Evolutionary conservation across 2,113 vertebrate genomes (phyloP).

Genomic region (Menidia beryllina): DNA sequence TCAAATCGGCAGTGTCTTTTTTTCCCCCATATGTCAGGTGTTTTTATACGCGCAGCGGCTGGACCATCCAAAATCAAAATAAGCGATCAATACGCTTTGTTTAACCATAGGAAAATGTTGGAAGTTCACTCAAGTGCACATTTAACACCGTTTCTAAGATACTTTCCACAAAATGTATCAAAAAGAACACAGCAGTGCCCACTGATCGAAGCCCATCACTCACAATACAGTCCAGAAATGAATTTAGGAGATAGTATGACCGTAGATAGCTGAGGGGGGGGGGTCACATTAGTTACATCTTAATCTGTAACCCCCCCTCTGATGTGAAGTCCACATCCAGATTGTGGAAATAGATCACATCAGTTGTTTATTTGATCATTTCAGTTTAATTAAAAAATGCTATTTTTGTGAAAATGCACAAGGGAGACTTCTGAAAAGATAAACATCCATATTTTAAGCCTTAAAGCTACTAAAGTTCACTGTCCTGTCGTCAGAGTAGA

Average conservation of each 20-base stretch:
- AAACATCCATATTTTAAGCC: no score
- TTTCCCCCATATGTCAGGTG: not conserved
- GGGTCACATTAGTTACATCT: slow-evolving; percentile 4
- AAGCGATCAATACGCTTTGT: not conserved
- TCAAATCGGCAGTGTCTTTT: not conserved
- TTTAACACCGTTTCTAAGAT: no score
- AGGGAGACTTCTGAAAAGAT: no score
- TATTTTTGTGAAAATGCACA: not conserved
- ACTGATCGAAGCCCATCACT: slow-evolving; percentile 39
- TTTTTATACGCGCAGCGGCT: not conserved
- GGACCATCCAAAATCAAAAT: not conserved
- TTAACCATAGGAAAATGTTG: no score
- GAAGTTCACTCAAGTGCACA: no score
- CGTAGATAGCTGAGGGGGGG: slow-evolving; percentile 15
- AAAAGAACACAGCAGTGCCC: not conserved
- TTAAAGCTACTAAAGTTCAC: no score
- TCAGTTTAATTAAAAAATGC: not conserved
- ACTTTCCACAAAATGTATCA: no score
- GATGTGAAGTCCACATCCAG: slow-evolving; percentile 19
- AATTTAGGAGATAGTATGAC: slow-evolving; percentile 60
- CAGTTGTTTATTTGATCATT: not conserved
- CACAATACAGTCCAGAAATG: slow-evolving; percentile 21
- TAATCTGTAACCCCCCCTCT: not conserved
- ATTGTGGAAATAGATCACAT: slow-evolving; percentile 24
- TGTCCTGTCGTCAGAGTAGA: no score